Base-by-base conservation (phyloP, 2,113 vertebrate species). In the Entelurus aequoreus region DNA sequence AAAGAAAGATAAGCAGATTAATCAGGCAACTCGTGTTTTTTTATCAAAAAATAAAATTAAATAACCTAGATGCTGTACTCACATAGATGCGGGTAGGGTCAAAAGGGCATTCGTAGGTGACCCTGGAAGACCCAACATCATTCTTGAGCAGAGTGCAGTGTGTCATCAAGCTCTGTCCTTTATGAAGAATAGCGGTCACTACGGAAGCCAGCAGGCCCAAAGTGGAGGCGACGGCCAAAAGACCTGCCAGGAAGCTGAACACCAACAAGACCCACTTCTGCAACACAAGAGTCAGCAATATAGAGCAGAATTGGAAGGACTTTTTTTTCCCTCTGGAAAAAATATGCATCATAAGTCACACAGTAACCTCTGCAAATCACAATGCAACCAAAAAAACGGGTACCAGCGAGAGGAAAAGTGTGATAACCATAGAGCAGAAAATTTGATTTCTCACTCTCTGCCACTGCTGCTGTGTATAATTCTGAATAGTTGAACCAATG, bases 1-100 rank as follows among this genome's bases (percentile, higher is more conserved):
- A 48, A 61, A 53, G 44, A 8, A 57, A 48, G 0, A n/a, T 0
- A 0, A 4, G 1, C 12, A 35, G 16, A 36, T 1, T 60, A 0
- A 52, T 59, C 1, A 74, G 3, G 48, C 12, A 36, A 66, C 13
- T 28, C 28, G 28, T 28, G 16, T 11, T 37, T 12, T 19, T 1
- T 14, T n/a, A n/a, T n/a, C n/a, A n/a, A n/a, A n/a, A n/a, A n/a
- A n/a, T n/a, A n/a, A n/a, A n/a, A n/a, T n/a, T n/a, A n/a, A n/a
- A n/a, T n/a, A n/a, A n/a, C 28, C 38, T 37, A 7, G 16, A 21
- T 38, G 12, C 12, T 50, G 14, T 48, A 90, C 96, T 94, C 80
- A 96, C 93, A 0, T 93, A 95, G 80, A 95, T 85, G 0, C 90
- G 90, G 1, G 95, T 95, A 60, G 95, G 95, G 60, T 98, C 93